Percentiles rank a stretch among this genome's conserved stretches.
Evolutionary conservation across 2,797 vertebrate species (phyloP).

Genomic region (Oceanodroma leucorhoa): DNA sequence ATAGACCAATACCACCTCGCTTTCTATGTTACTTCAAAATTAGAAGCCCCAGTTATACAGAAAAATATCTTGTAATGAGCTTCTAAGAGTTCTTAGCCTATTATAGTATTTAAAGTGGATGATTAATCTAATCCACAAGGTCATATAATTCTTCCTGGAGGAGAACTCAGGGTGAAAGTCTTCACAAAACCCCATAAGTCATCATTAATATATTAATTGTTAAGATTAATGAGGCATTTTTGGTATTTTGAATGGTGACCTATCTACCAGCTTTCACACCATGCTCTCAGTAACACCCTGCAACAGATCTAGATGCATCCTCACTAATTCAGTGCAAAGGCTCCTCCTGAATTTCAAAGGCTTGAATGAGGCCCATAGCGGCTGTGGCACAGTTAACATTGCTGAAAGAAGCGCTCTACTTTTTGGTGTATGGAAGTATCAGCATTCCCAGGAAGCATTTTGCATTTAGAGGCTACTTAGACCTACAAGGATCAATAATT

Average conservation of each 20-base stretch:
- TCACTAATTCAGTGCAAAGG: background rate
- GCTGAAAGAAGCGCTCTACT: background rate
- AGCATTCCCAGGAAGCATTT: background rate
- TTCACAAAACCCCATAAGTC: background rate
- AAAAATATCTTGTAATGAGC: background rate
- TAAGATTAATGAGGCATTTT: background rate
- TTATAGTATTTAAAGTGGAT: background rate
- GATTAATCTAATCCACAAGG: background rate
- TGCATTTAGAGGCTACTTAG: background rate
- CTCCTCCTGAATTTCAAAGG: background rate
- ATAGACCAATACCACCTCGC: background rate
- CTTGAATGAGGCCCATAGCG: accelerated
- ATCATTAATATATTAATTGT: background rate
- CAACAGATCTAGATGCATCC: background rate
- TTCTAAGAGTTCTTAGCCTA: background rate
- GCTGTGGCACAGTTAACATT: background rate
- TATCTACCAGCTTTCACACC: background rate
- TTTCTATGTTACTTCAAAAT: background rate
- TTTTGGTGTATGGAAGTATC: background rate
- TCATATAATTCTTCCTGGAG: background rate
- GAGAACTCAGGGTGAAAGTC: background rate
- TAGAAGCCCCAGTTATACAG: background rate
- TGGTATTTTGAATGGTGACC: background rate
- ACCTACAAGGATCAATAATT: background rate
- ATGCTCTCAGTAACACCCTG: background rate